Conservation (phyloP, 1,140 invertebrate species). For the Apis florea region DNA sequence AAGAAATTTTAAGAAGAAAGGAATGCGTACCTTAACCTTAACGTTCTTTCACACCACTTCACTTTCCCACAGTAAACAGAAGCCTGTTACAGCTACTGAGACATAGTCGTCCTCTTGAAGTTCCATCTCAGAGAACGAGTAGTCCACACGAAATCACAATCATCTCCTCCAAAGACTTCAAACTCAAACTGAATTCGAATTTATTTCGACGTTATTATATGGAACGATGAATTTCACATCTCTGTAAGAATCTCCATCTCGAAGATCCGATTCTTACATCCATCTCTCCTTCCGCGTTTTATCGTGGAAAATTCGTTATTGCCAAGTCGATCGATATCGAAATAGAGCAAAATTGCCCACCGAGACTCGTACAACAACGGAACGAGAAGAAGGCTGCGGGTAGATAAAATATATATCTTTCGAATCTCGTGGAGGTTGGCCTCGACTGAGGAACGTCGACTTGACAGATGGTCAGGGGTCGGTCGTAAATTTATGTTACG, state of each 20-base stretch:
- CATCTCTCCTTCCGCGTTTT: not conserved
- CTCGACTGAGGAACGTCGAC: not conserved
- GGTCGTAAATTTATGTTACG: conserved; percentile 46
- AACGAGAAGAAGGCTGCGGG: no score
- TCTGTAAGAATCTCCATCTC: not conserved
- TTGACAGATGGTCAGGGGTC: conserved; percentile 45
- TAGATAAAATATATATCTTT: conserved; percentile 48
- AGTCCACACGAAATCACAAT: no score
- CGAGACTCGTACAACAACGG: not conserved
- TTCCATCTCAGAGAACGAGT: no score
- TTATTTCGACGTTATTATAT: no score
- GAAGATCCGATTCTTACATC: not conserved
- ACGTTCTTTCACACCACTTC: not conserved
- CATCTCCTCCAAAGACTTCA: no score
- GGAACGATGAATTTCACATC: no score
- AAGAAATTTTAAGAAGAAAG: not conserved
- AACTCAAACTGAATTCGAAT: no score
- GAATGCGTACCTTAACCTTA: not conserved
- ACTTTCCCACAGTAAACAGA: conserved; percentile 4
- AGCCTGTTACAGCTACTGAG: not conserved
- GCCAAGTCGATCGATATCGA: not conserved
- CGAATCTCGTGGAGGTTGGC: conserved; percentile 10
- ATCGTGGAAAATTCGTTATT: conserved; percentile 18
- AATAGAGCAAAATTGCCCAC: conserved; percentile 10
- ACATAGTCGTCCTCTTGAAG: no score